Conservation (phyloP, 2,888 invertebrate species). For the Nezara viridula region DNA sequence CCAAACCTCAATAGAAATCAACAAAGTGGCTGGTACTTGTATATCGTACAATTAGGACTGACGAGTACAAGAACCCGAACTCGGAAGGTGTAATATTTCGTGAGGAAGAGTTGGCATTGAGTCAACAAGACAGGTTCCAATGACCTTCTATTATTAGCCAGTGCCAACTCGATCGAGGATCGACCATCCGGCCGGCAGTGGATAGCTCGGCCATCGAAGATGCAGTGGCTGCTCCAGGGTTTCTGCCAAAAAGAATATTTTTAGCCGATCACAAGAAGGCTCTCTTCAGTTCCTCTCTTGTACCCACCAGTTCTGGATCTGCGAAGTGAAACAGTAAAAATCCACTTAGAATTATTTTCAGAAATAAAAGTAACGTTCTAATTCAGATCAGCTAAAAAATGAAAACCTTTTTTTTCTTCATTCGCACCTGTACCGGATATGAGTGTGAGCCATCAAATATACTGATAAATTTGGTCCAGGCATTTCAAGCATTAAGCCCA, state of each 20-base stretch:
- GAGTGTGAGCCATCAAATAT: too few relatives aligned
- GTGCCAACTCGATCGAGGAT: constrained; percentile 26
- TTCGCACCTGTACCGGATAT: too few relatives aligned
- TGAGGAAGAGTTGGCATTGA: constrained; percentile 24
- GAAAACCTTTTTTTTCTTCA: too few relatives aligned
- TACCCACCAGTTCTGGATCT: background rate
- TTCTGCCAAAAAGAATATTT: constrained; percentile 5
- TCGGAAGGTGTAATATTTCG: constrained; percentile 35
- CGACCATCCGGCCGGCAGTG: background rate
- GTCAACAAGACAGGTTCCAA: constrained; percentile 3
- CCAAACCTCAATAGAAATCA: too few relatives aligned
- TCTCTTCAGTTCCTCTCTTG: background rate
- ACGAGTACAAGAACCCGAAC: background rate
- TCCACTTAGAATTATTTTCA: background rate
- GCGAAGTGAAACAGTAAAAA: background rate
- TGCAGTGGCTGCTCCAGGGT: background rate
- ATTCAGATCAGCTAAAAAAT: too few relatives aligned
- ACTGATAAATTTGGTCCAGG: too few relatives aligned
- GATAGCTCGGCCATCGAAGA: background rate
- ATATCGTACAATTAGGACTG: background rate
- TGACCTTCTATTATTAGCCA: constrained; percentile 38
- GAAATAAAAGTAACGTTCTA: background rate
- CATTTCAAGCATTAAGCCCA: too few relatives aligned
- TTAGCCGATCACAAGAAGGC: background rate
- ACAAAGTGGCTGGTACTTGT: background rate